These are phyloP conservation scores for Alcedo quadribrachys DNA, from an alignment of 2,797 vertebrate genomes.

Conservation along the genomic window DNA sequence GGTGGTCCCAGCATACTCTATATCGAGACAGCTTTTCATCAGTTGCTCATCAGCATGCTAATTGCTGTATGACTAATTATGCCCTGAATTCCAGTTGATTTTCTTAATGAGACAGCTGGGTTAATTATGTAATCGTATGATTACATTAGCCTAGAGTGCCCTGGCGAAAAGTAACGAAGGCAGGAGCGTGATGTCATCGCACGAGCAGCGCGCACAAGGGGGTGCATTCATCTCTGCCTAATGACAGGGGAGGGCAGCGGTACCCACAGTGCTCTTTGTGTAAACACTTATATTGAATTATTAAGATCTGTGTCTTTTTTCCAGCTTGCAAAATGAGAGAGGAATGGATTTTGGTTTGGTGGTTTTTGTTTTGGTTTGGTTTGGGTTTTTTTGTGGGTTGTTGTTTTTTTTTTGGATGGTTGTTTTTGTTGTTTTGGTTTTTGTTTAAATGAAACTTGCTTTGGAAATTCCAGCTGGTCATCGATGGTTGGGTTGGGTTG, in stretches of 20 bases:
- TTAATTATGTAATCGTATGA: conserved; percentile 93
- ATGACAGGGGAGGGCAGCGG: background rate
- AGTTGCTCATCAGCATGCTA: conserved; percentile 87
- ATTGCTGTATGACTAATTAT: conserved; percentile 92
- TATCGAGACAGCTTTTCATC: conserved; percentile 83
- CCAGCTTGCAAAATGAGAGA: background rate
- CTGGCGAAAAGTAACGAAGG: conserved; percentile 73
- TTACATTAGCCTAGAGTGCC: conserved; percentile 87
- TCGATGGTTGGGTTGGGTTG: accelerated
- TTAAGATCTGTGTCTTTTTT: background rate
- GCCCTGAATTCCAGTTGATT: conserved; percentile 91
- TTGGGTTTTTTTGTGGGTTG: too few species aligned
- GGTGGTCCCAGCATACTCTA: conserved; percentile 78
- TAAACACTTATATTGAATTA: background rate
- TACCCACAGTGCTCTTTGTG: background rate
- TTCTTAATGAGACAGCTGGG: conserved; percentile 93
- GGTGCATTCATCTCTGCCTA: conserved; percentile 29
- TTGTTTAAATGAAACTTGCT: accelerated
- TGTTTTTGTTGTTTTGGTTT: too few species aligned
- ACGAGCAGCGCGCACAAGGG: conserved; percentile 40
- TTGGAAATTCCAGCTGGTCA: background rate
- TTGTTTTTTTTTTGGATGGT: background rate
- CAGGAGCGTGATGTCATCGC: conserved; percentile 62
- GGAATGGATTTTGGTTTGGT: background rate
- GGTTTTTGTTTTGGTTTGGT: background rate